Evolutionary conservation across 2,113 vertebrate species (phyloP).

Genomic region (Oreocharis arfaki): DNA sequence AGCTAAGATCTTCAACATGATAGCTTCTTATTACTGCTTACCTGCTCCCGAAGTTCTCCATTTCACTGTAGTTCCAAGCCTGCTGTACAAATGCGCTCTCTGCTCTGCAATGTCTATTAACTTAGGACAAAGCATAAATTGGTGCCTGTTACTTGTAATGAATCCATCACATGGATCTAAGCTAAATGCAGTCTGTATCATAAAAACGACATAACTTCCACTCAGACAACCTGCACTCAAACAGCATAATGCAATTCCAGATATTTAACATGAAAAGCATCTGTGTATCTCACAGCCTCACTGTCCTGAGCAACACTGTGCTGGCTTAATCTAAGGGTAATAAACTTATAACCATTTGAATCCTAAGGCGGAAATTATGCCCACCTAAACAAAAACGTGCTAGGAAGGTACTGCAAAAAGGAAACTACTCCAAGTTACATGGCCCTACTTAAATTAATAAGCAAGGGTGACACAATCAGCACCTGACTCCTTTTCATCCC

Average conservation of each 20-base stretch:
- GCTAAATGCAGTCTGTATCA: neutral
- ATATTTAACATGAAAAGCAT: neutral
- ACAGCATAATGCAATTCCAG: neutral
- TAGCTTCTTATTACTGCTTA: neutral
- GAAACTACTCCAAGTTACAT: neutral
- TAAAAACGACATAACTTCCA: neutral
- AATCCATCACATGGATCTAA: neutral
- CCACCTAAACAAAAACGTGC: neutral
- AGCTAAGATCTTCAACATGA: neutral
- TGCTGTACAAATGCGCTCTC: neutral
- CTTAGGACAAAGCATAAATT: neutral
- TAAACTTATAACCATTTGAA: fast-evolving
- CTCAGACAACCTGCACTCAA: neutral
- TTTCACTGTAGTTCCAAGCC: neutral
- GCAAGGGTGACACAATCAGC: neutral
- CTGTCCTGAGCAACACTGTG: neutral
- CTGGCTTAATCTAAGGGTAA: neutral
- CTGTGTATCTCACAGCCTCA: neutral
- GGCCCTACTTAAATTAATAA: neutral
- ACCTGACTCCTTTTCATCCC: fast-evolving
- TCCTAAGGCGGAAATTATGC: neutral
- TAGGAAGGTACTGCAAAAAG: neutral
- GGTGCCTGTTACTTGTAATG: neutral
- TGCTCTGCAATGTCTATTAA: neutral
- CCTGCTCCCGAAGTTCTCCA: neutral